Evolutionary conservation across 2,888 invertebrate genomes (phyloP).

Genomic region (Athalia rosae): DNA sequence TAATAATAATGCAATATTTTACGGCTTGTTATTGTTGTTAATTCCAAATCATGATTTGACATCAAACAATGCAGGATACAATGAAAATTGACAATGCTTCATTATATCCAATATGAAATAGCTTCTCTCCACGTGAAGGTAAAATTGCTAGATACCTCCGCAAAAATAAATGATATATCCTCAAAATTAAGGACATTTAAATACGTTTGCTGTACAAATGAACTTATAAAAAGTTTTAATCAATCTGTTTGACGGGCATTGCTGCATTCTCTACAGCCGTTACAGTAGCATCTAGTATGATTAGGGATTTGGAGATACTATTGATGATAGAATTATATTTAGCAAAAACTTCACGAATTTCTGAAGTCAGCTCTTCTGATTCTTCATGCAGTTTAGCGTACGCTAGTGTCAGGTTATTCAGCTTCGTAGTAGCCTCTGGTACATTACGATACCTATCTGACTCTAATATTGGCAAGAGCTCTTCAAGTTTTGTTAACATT

Average conservation of each 20-base stretch:
- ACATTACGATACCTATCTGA: constrained; percentile 72
- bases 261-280: constrained; percentile 72
- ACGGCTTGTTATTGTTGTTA: constrained; percentile 1
- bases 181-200: background rate
- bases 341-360: constrained; percentile 71
- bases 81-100: background rate
- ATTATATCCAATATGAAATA: background rate
- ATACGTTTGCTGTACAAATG: background rate
- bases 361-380: constrained; percentile 67
- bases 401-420: constrained; percentile 70
- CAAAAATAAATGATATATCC: background rate
- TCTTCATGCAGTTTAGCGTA: constrained; percentile 72
- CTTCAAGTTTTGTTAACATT: constrained; percentile 70
- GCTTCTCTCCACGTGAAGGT: background rate
- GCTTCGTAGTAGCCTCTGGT: constrained; percentile 72
- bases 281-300: constrained; percentile 72
- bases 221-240: constrained; percentile 53
- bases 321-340: constrained; percentile 75
- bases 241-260: constrained; percentile 66
- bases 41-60: background rate
- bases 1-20: constrained; percentile 44
- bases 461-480: constrained; percentile 71
- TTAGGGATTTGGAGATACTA: constrained; percentile 74
- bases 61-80: background rate
- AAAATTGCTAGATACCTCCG: constrained; percentile 9